Conservation (phyloP, 2,888 invertebrate genomes). For the Agriopis leucophaearia region DNA sequence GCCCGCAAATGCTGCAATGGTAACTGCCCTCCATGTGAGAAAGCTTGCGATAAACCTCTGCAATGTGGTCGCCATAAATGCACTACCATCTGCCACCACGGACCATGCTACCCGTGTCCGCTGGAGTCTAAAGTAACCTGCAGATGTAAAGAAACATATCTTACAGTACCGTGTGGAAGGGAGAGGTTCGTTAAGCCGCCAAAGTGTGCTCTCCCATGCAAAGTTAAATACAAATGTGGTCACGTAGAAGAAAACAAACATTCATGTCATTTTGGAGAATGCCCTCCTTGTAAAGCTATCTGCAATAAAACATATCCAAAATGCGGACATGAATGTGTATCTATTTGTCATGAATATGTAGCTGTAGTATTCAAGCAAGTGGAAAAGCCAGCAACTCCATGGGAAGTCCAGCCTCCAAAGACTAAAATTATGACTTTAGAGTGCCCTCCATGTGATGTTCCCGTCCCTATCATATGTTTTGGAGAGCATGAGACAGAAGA, state of each 20-base stretch:
- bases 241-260: slow-evolving; percentile 91
- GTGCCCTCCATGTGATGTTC: slow-evolving; percentile 91
- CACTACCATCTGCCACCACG: slow-evolving; percentile 91
- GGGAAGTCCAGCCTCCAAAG: slow-evolving; percentile 86
- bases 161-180: slow-evolving; percentile 95
- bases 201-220: slow-evolving; percentile 91
- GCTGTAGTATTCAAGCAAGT: slow-evolving; percentile 87
- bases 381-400: slow-evolving; percentile 88
- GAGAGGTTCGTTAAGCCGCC: slow-evolving; percentile 92
- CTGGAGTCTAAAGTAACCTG: slow-evolving; percentile 91
- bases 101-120: slow-evolving; percentile 94
- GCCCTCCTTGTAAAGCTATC: slow-evolving; percentile 92
- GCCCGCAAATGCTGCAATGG: slow-evolving; percentile 96
- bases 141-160: slow-evolving; percentile 91
- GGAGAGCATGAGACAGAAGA: slow-evolving; percentile 90
- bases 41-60: slow-evolving; percentile 92
- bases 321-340: slow-evolving; percentile 90
- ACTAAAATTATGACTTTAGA: slow-evolving; percentile 85
- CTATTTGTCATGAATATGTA: slow-evolving; percentile 92
- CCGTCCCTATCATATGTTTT: slow-evolving; percentile 90
- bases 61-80: slow-evolving; percentile 96
- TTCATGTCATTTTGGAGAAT: slow-evolving; percentile 93
- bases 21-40: slow-evolving; percentile 93
- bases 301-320: slow-evolving; percentile 87
- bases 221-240: slow-evolving; percentile 93